A percentile compares a stretch with the other conserved stretches of the same genome.
These are phyloP conservation scores for Sylvia borin DNA, from an alignment of 2,797 vertebrate genomes.

Conservation along the genomic window DNA sequence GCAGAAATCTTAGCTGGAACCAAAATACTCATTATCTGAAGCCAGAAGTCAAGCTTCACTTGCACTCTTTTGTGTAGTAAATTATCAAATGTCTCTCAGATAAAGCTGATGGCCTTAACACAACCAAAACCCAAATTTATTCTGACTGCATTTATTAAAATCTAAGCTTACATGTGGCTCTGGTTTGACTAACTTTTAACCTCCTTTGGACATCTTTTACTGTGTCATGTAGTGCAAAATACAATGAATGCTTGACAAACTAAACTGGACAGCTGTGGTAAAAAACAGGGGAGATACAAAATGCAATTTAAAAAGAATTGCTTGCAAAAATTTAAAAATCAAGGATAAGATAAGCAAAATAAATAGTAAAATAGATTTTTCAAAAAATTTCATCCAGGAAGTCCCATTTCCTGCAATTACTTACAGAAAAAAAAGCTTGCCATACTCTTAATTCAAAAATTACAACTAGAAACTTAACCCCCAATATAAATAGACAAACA, in stretches of 20 bases:
- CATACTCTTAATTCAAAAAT: neutral
- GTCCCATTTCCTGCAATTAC: neutral
- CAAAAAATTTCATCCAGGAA: neutral
- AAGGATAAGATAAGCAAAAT: neutral
- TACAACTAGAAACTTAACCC: neutral
- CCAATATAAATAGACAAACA: neutral
- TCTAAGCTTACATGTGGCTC: neutral
- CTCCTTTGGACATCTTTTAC: neutral
- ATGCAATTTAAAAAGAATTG: accelerated
- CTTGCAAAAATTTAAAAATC: neutral
- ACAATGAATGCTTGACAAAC: neutral
- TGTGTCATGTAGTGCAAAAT: neutral
- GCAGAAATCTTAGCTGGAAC: neutral
- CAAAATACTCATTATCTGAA: neutral
- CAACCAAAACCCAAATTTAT: neutral
- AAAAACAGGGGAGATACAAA: neutral
- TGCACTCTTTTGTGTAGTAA: neutral
- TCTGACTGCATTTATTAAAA: neutral
- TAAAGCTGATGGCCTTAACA: neutral
- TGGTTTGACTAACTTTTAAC: neutral
- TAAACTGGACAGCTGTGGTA: neutral
- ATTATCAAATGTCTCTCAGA: neutral
- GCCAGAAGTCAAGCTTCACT: neutral
- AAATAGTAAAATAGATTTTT: neutral
- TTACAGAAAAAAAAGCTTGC: neutral